These are phyloP conservation scores for Calliopum simillimum DNA, from an alignment of 2,888 invertebrate species.

Conservation along the genomic window DNA sequence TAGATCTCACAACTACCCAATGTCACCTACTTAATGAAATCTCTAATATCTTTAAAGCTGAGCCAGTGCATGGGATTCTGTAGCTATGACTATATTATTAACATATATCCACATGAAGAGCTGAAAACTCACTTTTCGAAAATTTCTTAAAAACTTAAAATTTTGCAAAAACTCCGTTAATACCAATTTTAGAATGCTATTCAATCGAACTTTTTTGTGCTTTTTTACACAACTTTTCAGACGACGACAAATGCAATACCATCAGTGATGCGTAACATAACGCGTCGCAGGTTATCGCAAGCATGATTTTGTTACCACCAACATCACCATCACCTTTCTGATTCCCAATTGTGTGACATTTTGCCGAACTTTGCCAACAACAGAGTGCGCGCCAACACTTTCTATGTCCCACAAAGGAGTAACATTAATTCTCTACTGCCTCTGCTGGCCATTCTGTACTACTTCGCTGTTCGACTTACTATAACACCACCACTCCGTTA, in stretches of 20 bases:
- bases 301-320: not conserved
- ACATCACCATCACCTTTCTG: slow-evolving; percentile 23
- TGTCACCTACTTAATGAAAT: no score
- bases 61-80: no score
- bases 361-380: slow-evolving; percentile 21
- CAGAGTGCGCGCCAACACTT: slow-evolving; percentile 38
- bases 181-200: no score
- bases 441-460: not conserved
- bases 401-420: slow-evolving; percentile 47
- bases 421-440: slow-evolving; percentile 1
- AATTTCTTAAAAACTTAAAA: no score
- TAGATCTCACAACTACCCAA: no score
- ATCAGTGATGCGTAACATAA: slow-evolving; percentile 49
- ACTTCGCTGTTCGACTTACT: slow-evolving; percentile 6
- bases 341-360: slow-evolving; percentile 37
- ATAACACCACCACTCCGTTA: slow-evolving; percentile 37
- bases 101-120: no score
- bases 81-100: no score
- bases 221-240: not conserved
- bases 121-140: no score
- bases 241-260: slow-evolving; percentile 29
- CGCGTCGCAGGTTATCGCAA: slow-evolving; percentile 18
- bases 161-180: no score
- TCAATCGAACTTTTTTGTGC: no score
- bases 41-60: no score